Percentiles rank a stretch among this genome's conserved stretches.
phyloP scores from a whole-genome alignment of 2,888 invertebrate genomes.

The Caenorhabditis sp. region DNA sequence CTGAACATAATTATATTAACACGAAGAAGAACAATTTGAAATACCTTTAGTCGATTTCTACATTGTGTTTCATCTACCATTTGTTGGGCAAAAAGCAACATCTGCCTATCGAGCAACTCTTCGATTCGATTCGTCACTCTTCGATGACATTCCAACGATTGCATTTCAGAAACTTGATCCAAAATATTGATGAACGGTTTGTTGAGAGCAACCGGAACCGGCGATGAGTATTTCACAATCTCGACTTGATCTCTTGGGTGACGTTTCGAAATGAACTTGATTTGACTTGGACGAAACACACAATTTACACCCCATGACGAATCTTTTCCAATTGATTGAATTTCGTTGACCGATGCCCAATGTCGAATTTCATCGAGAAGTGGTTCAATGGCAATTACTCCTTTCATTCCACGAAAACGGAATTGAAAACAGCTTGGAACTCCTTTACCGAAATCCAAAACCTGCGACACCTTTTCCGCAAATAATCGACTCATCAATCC shows the following conservation, averaged over 20 bases:
- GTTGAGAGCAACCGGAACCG: conserved; percentile 67
- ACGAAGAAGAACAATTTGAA: conserved; percentile 7
- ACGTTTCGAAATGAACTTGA: conserved; percentile 46
- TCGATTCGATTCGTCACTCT: conserved; percentile 61
- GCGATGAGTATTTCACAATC: conserved; percentile 66
- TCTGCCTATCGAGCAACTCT: conserved; percentile 61
- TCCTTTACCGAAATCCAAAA: conserved; percentile 52
- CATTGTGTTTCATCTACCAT: conserved; percentile 59
- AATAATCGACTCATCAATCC: conserved; percentile 60
- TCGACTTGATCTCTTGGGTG: conserved; percentile 51
- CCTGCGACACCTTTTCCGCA: conserved; percentile 51
- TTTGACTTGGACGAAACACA: conserved; percentile 44
- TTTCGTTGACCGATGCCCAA: conserved; percentile 22
- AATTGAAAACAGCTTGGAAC: conserved; percentile 62
- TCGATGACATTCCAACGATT: conserved; percentile 51
- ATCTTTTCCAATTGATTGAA: conserved; percentile 15
- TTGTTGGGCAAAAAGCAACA: conserved; percentile 52
- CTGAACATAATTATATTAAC: no score
- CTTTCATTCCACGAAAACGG: conserved; percentile 70
- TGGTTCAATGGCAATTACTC: conserved; percentile 65
- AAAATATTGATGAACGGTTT: conserved; percentile 71
- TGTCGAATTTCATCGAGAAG: conserved; percentile 51
- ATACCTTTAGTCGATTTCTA: conserved; percentile 43
- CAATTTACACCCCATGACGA: conserved; percentile 32
- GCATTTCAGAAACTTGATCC: conserved; percentile 67